Percentiles rank a stretch among this genome's conserved stretches.
Conservation (phyloP, 2,113 vertebrate genomes). For the Psephotus haematonotus region DNA sequence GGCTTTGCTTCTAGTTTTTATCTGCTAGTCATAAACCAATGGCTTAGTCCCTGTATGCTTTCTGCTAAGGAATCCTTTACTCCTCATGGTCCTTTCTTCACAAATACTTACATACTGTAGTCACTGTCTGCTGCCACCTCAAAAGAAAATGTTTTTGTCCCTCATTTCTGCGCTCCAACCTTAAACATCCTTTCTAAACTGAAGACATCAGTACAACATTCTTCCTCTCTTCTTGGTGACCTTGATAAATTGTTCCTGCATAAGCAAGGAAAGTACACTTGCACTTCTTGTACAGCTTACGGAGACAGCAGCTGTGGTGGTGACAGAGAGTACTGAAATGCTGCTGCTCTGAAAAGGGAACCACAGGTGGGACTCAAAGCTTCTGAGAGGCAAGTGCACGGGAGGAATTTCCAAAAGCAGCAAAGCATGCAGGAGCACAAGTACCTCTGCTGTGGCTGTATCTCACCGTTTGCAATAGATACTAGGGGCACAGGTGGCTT, state of each 20-base stretch:
- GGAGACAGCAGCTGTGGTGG: neutral
- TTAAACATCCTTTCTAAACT: neutral
- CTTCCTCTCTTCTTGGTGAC: neutral
- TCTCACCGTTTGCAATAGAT: neutral
- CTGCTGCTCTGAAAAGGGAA: neutral
- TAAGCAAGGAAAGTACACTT: neutral
- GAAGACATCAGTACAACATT: neutral
- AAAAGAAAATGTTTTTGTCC: neutral
- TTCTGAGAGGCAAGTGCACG: fast-evolving
- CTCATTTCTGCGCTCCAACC: neutral
- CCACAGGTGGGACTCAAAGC: neutral
- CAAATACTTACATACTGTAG: neutral
- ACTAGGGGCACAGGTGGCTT: neutral
- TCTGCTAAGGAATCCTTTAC: neutral
- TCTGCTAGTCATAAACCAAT: neutral
- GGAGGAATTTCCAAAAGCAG: neutral
- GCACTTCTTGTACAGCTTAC: neutral
- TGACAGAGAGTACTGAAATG: neutral
- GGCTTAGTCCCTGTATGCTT: neutral
- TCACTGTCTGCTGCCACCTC: neutral
- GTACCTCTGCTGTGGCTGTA: neutral
- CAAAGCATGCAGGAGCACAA: fast-evolving
- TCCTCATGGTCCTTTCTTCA: neutral
- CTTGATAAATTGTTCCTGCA: neutral
- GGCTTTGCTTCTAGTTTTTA: neutral